These are phyloP conservation scores for Dendroctonus ponderosae DNA, from an alignment of 1,140 invertebrate genomes.

Conservation along the genomic window DNA sequence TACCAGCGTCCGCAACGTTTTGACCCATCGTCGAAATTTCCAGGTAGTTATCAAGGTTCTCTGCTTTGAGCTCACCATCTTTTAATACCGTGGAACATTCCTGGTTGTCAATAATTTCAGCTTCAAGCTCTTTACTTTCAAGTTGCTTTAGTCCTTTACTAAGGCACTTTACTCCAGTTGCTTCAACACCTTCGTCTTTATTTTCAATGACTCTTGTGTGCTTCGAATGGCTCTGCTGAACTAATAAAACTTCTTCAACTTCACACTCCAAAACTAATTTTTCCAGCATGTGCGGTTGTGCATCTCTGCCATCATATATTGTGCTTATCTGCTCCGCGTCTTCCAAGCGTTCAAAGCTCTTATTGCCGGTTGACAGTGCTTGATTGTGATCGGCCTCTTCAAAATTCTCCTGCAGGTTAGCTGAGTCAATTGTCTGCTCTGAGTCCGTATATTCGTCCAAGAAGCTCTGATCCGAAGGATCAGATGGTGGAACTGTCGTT, in stretches of 20 bases:
- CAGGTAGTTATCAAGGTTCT: background rate
- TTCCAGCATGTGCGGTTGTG: background rate
- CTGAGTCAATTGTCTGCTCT: constrained; percentile 18
- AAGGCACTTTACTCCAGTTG: background rate
- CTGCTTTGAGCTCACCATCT: background rate
- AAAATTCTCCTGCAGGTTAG: constrained; percentile 22
- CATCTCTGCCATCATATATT: background rate
- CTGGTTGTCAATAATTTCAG: background rate
- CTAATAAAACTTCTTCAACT: background rate
- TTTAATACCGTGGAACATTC: background rate
- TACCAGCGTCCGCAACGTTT: background rate
- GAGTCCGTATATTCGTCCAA: constrained; percentile 19
- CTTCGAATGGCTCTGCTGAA: background rate
- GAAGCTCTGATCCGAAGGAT: background rate
- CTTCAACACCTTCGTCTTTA: background rate
- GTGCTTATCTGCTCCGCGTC: too few species aligned
- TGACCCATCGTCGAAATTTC: background rate
- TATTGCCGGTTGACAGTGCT: too few species aligned
- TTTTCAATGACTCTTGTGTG: background rate
- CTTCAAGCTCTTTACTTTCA: background rate
- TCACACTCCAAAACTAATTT: constrained; percentile 2
- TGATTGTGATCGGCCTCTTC: background rate
- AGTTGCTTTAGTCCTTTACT: background rate
- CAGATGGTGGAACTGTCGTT: background rate
- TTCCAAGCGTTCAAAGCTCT: too few species aligned